Percentiles rank a stretch among this genome's conserved stretches.
These are phyloP conservation scores for Chelon auratus DNA, from an alignment of 2,797 vertebrate genomes.

Conservation along the genomic window DNA sequence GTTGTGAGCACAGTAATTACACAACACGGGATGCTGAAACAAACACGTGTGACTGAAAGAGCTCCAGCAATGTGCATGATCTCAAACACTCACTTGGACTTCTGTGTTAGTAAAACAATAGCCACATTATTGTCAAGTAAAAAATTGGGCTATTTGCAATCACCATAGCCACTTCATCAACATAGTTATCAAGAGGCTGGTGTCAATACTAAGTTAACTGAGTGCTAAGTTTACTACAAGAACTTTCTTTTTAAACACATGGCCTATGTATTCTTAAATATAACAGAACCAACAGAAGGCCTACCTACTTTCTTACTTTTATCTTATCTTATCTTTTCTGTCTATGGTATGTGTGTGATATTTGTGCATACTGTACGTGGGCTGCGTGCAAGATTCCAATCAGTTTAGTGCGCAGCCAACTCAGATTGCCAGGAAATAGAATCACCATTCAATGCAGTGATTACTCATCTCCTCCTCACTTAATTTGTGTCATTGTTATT, in stretches of 20 bases:
- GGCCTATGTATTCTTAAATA: fast-evolving
- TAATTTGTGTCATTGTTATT: slow-evolving; percentile 42
- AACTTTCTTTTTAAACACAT: too few relatives aligned
- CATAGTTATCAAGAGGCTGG: not conserved
- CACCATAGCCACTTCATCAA: not conserved
- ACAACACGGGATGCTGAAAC: not conserved
- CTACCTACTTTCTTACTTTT: not conserved
- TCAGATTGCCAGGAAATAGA: slow-evolving; percentile 53
- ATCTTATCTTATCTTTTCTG: not conserved
- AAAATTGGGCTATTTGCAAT: not conserved
- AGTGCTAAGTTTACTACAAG: too few relatives aligned
- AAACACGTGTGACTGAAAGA: not conserved
- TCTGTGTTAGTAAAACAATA: not conserved
- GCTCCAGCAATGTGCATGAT: not conserved
- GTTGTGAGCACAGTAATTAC: slow-evolving; percentile 22
- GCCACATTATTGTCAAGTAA: not conserved
- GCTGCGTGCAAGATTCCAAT: slow-evolving; percentile 30
- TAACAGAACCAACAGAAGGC: not conserved
- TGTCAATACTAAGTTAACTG: too few relatives aligned
- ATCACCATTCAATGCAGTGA: slow-evolving; percentile 28
- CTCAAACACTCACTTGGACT: not conserved
- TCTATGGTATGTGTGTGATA: not conserved
- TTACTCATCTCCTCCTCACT: slow-evolving; percentile 44
- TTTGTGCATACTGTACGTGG: slow-evolving; percentile 26
- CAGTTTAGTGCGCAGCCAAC: slow-evolving; percentile 17